Base-by-base conservation (phyloP, 2,113 vertebrate species). In the Dipodomys merriami region DNA sequence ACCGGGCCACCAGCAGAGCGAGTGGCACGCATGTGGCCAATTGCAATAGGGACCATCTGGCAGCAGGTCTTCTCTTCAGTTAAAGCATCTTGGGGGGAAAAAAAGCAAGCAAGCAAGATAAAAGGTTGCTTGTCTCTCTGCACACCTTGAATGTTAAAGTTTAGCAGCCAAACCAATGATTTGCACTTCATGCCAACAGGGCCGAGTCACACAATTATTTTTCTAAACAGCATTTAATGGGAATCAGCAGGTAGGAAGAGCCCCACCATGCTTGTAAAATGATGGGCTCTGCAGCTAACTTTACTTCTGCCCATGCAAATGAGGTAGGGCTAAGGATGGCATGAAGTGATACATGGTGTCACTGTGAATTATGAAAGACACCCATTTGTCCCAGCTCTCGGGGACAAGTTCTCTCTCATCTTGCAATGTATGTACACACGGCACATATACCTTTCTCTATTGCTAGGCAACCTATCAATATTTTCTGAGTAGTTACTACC, bases 1-100 rank as follows among this genome's bases (percentile, higher is more conserved):
- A 90, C 88, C 94, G 94, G 67, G 73, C 96, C 96, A 72, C 97
- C 97, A 96, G 95, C 96, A 92, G 94, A 97, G 97, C 11, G 25
- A 91, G 94, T 80, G 25, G 92, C 68, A 71, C 74, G 13, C 1
- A 0, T 91, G 95, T 93, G 94, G 96, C 91, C 86, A 91, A 96
- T 94, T 92, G 86, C 88, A 78, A 86, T 65, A 90, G 91, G 69
- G 82, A 35, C 93, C 88, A 49, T 9, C 49, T 16, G n/a, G 89
- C 33, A 81, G 89, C 33, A 81, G 81, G 25, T 89, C 95, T 96
- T 76, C 86, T 92, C 96, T 96, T 49, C 0, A 73, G 79, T 95
- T 95, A 97, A 97, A 96, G 64, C 93, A 90, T 97, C 95, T 96
- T 96, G 20, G 68, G 13, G 57, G 4, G 2, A 49, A 64, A 57